phyloP scores from a whole-genome alignment of 2,888 invertebrate species.

The Colostygia pectinataria region DNA sequence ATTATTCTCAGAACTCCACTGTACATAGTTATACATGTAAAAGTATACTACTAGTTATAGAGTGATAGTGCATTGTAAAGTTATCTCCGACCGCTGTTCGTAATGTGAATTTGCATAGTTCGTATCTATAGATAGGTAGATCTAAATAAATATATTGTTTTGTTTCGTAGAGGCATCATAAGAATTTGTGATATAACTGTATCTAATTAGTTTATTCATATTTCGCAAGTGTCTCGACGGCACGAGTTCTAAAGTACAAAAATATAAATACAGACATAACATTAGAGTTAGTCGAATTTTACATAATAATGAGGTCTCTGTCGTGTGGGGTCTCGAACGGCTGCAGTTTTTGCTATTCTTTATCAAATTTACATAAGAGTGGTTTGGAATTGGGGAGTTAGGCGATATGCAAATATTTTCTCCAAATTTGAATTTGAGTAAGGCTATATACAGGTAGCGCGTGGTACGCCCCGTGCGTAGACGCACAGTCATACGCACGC shows the following conservation, averaged over 20 bases:
- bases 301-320: conserved; percentile 67
- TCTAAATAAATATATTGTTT: conserved; percentile 76
- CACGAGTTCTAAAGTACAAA: conserved; percentile 60
- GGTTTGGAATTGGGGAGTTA: conserved; percentile 72
- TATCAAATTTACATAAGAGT: conserved; percentile 74
- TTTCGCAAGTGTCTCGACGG: conserved; percentile 56
- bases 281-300: conserved; percentile 64
- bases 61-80: conserved; percentile 67
- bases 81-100: conserved; percentile 65
- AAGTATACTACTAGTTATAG: conserved; percentile 79
- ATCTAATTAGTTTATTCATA: conserved; percentile 73
- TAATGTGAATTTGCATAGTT: conserved; percentile 63
- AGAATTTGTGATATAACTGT: conserved; percentile 81
- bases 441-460: conserved; percentile 51
- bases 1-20: conserved; percentile 78
- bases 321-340: conserved; percentile 72
- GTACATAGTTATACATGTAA: conserved; percentile 76
- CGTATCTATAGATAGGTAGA: conserved; percentile 61
- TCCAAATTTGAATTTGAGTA: conserved; percentile 65
- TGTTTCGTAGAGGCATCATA: conserved; percentile 81
- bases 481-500: conserved; percentile 61
- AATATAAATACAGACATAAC: conserved; percentile 79
- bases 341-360: conserved; percentile 72
- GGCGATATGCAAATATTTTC: conserved; percentile 82
- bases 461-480: conserved; percentile 41